Percentiles rank a stretch among this genome's conserved stretches.
phyloP scores from a whole-genome alignment of 2,113 vertebrate species.

The Alexandromys fortis region DNA sequence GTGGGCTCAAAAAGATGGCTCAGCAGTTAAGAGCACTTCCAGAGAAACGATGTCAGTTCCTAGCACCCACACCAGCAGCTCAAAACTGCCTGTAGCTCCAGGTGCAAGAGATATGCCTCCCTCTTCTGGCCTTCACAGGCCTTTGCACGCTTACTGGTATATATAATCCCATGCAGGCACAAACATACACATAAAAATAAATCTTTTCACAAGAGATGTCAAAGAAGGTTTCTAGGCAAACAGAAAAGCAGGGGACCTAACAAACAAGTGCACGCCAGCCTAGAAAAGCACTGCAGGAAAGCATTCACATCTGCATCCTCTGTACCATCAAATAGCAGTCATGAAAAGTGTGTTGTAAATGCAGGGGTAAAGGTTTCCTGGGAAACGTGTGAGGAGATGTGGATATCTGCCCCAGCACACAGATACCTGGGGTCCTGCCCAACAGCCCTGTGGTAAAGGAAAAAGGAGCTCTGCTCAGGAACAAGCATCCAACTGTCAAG shows the following conservation, averaged over 20 bases:
- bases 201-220: neutral
- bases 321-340: neutral
- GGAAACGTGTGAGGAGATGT: neutral
- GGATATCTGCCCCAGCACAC: neutral
- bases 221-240: neutral
- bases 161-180: neutral
- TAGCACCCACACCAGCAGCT: neutral
- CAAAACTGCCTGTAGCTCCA: neutral
- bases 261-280: neutral
- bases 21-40: neutral
- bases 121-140: neutral
- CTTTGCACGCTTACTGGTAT: neutral
- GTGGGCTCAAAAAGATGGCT: neutral
- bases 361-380: neutral
- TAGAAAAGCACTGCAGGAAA: neutral
- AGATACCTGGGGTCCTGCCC: neutral
- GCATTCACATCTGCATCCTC: neutral
- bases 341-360: neutral
- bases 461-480: neutral
- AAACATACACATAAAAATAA: neutral
- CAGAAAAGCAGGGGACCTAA: neutral
- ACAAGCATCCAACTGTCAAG: neutral
- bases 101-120: neutral
- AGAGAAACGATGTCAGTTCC: neutral
- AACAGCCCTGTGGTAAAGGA: neutral